phyloP scores from a whole-genome alignment of 2,797 vertebrate species.

The Mus spretus region DNA sequence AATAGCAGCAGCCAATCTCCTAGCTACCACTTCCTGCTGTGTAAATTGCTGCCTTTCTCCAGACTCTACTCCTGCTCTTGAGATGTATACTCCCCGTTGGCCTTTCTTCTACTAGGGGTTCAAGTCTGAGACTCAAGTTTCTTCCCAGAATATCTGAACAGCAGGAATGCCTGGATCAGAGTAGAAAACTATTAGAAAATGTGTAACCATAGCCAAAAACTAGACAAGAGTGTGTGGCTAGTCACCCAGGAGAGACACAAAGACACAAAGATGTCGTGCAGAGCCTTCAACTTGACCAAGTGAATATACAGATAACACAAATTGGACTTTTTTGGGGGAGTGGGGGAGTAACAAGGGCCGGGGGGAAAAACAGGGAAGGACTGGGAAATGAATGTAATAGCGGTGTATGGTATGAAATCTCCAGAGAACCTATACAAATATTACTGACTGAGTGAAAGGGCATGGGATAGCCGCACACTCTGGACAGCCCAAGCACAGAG shows the following conservation, averaged over 20 bases:
- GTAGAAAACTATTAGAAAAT: not conserved
- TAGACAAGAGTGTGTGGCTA: too few relatives aligned
- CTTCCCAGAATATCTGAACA: not conserved
- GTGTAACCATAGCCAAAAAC: too few relatives aligned
- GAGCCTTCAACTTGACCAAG: not conserved
- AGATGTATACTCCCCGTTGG: too few relatives aligned
- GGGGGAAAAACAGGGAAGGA: not conserved
- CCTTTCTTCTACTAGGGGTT: not conserved
- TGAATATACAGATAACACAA: not conserved
- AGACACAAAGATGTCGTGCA: too few relatives aligned
- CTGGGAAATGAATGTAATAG: not conserved
- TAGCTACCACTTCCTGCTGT: not conserved
- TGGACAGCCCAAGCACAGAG: not conserved
- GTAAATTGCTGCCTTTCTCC: not conserved
- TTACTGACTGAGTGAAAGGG: accelerated
- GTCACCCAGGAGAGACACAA: not conserved
- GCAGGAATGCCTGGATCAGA: not conserved
- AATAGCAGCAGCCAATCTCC: too few relatives aligned
- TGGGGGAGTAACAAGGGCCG: not conserved
- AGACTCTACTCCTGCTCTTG: not conserved
- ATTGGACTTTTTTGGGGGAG: not conserved
- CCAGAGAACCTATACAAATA: not conserved
- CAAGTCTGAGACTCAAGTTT: not conserved
- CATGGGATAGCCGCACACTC: not conserved
- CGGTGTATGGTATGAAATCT: not conserved